Base-by-base conservation (phyloP, 2,797 vertebrate species). In the Cyclura pinguis region DNA sequence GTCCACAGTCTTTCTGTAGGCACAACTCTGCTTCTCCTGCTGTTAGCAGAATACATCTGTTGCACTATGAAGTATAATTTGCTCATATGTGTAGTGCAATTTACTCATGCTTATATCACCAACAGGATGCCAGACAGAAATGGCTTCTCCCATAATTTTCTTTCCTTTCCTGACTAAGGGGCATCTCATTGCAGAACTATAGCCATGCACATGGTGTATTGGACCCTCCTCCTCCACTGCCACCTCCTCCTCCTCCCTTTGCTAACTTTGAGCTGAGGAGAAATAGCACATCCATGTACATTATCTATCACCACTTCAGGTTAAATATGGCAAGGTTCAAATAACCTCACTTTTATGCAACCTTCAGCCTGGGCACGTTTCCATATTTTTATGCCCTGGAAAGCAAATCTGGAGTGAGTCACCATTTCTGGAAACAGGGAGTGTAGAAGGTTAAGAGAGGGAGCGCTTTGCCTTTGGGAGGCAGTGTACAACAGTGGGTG, bases 401-500 rank as follows among this genome's bases (percentile, higher is more conserved):
- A 85, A 80, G 84, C 1, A 50, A 90, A 86, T 73, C 22, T 50
- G 18, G n/a, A 59, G 12, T 59, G 62, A 86, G 20, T 72, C 35
- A 86, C 18, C 0, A n/a, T 10, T 81, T 81, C 84, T 90, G 89
- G 69, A 86, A 80, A 86, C 22, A n/a, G 38, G 50, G 76, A 86
- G 20, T 73, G 38, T 59, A 38, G 10, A 50, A 47, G 24, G 27
- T 38, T 84, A 50, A 35, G 72, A 47, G 64, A 84, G 22, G 59
- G 16, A 84, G n/a, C 6, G 5, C 13, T 24, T 69, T 69, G 64
- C 35, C 16, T 82, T 77, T 86, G 73, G 73, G 10, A 89, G 59
- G 13, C 55, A 18, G 50, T 24, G 22, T 24, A 13, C 7, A 64
- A 72, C 52, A 72, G 57, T 0, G 29, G n/a, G 3, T 6, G 10